Evolutionary conservation across 2,113 vertebrate species (phyloP).

Genomic region (Ameiurus melas): DNA sequence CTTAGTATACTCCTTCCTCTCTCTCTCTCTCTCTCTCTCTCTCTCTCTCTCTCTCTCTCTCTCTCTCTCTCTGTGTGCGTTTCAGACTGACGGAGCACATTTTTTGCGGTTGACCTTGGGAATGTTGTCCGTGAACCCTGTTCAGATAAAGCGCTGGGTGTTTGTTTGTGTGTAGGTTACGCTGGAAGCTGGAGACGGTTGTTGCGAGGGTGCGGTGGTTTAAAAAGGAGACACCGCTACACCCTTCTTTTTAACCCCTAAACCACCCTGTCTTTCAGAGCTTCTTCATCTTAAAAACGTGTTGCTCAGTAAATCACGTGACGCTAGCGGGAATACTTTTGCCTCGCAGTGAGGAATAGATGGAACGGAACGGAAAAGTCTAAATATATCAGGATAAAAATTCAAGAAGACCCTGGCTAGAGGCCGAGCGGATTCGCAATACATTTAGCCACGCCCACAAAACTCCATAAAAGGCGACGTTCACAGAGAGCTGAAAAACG

Average conservation of each 20-base stretch:
- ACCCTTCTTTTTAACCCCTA: too few species aligned
- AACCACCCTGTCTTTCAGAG: neutral
- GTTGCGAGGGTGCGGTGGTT: neutral
- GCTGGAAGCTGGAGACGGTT: neutral
- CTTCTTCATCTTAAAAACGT: neutral
- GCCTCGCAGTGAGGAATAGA: neutral
- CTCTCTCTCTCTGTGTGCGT: neutral
- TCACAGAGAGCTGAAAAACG: neutral
- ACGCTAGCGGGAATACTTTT: neutral
- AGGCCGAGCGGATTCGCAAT: neutral
- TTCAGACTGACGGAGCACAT: slow-evolving; percentile 16
- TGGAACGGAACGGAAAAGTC: too few species aligned
- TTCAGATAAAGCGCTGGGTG: neutral
- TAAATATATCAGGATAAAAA: neutral
- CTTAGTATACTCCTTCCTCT: neutral
- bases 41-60: too few species aligned
- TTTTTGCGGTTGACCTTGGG: slow-evolving; percentile 7
- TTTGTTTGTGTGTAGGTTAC: neutral
- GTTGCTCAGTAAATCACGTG: neutral
- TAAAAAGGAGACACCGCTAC: neutral
- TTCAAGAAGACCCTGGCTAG: too few species aligned
- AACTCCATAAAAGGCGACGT: neutral
- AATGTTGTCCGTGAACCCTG: neutral
- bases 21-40: too few species aligned
- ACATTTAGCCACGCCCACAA: neutral